Evolutionary conservation across 2,888 invertebrate species (phyloP).

Genomic region (Sabatieria punctata): DNA sequence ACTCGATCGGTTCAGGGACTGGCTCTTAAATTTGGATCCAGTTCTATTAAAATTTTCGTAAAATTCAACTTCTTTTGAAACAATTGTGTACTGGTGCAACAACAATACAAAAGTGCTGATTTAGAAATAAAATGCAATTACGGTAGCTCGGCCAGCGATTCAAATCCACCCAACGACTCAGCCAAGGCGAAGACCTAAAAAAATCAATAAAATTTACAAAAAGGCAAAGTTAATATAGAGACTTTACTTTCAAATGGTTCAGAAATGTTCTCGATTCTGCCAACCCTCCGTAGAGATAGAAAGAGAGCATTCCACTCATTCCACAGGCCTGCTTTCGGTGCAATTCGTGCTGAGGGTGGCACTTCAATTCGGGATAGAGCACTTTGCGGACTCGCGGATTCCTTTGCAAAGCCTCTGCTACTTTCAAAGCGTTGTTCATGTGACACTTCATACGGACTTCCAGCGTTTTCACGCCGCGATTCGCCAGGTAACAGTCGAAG

Average conservation of each 20-base stretch:
- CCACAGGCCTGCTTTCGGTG: constrained; percentile 62
- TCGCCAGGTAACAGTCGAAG: constrained; percentile 83
- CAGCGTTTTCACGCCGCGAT: constrained; percentile 72
- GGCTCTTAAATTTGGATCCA: too few relatives aligned
- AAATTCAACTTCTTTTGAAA: too few relatives aligned
- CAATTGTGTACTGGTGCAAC: too few relatives aligned
- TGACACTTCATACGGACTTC: constrained; percentile 78
- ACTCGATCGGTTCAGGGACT: too few relatives aligned
- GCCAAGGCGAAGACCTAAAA: constrained; percentile 55
- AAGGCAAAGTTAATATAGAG: too few relatives aligned
- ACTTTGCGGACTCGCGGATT: constrained; percentile 54
- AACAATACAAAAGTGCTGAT: too few relatives aligned
- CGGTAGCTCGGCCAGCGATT: constrained; percentile 81
- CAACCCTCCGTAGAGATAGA: constrained; percentile 61
- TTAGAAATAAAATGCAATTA: too few relatives aligned
- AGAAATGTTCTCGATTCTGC: constrained; percentile 56
- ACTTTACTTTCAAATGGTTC: constrained; percentile 47
- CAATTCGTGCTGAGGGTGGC: constrained; percentile 67
- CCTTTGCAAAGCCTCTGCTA: constrained; percentile 61
- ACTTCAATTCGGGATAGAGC: constrained; percentile 46
- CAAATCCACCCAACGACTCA: constrained; percentile 85
- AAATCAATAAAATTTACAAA: too few relatives aligned
- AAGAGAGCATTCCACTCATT: constrained; percentile 78
- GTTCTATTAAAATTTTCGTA: too few relatives aligned
- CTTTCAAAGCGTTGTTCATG: constrained; percentile 52